A percentile compares a stretch with the other conserved stretches of the same genome.
Conservation (phyloP, 2,888 invertebrate genomes). For the Melipona beecheii region DNA sequence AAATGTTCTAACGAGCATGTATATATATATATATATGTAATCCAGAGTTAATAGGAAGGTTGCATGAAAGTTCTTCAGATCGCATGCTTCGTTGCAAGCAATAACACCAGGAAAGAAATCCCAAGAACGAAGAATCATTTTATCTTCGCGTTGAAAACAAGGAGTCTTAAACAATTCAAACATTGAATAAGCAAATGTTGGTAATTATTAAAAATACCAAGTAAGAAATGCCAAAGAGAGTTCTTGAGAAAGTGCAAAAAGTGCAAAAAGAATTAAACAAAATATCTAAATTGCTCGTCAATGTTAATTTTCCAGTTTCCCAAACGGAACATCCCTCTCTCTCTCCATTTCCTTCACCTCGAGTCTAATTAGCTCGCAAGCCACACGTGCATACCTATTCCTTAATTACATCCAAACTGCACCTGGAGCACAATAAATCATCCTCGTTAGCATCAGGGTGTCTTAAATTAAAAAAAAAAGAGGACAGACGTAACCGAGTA, state of each 20-base stretch:
- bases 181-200: too few relatives aligned
- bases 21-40: too few relatives aligned
- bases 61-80: too few relatives aligned
- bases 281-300: neutral
- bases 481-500: neutral
- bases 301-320: neutral
- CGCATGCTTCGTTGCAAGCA: too few relatives aligned
- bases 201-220: too few relatives aligned
- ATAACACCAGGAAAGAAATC: too few relatives aligned
- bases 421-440: conserved; percentile 5
- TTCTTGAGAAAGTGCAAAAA: neutral
- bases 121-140: too few relatives aligned
- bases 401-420: conserved; percentile 13
- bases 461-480: neutral
- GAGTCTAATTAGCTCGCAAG: conserved; percentile 12
- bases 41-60: too few relatives aligned
- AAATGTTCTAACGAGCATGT: too few relatives aligned
- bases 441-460: neutral
- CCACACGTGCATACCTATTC: neutral
- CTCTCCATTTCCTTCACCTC: neutral
- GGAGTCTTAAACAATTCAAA: too few relatives aligned
- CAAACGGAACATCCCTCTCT: neutral
- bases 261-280: neutral
- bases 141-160: too few relatives aligned
- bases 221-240: too few relatives aligned